Evolutionary conservation across 37 sponge, comb jelly and placozoan genomes (phyloP).

Genomic region (Eunapius fragilis): DNA sequence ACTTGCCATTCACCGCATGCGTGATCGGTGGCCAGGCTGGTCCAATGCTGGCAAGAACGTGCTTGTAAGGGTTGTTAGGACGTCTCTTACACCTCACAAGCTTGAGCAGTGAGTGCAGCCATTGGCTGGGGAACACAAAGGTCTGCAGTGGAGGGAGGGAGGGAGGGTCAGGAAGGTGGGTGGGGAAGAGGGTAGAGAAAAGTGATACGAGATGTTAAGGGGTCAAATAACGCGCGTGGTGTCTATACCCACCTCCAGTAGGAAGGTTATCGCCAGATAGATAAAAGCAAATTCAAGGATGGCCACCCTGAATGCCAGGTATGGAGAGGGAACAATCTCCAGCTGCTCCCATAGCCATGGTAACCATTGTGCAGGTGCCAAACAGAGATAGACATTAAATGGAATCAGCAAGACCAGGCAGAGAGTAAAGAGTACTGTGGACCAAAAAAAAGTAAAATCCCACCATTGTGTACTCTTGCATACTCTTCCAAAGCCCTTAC

Average conservation of each 20-base stretch:
- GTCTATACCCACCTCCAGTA: slow-evolving; percentile 38
- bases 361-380: slow-evolving; percentile 56
- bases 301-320: slow-evolving; percentile 25
- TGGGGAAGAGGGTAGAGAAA: no score
- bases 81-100: slow-evolving; percentile 53
- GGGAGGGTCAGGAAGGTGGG: no score
- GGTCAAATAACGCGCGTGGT: no score
- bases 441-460: not conserved
- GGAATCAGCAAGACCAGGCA: slow-evolving; percentile 26
- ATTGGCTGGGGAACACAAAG: slow-evolving; percentile 36
- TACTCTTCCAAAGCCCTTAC: no score
- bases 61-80: slow-evolving; percentile 67
- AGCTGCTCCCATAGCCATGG: slow-evolving; percentile 22
- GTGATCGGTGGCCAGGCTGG: slow-evolving; percentile 25
- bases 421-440: slow-evolving; percentile 35
- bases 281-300: slow-evolving; percentile 33
- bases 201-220: no score
- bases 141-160: slow-evolving; percentile 2
- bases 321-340: slow-evolving; percentile 11
- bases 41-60: slow-evolving; percentile 13
- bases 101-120: slow-evolving; percentile 17
- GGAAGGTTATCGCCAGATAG: slow-evolving; percentile 17
- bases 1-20: no score
- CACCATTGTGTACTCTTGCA: not conserved
- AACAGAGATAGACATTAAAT: slow-evolving; percentile 26